Evolutionary conservation across 2,797 vertebrate genomes (phyloP), one percentile per base, ranked within the genome.

Genomic region (Fistularia commersonii): DNA sequence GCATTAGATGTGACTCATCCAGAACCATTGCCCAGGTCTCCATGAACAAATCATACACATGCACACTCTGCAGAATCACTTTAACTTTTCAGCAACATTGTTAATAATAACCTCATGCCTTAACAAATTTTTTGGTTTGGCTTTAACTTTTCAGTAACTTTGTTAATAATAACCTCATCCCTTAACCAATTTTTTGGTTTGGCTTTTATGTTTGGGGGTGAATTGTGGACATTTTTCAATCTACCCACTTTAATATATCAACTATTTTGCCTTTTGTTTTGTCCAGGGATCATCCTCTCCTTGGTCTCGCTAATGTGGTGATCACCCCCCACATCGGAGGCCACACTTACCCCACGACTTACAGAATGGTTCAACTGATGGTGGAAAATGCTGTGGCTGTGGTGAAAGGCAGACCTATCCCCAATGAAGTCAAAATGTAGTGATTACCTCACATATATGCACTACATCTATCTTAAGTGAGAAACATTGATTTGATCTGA

Each of bases 1-100:
- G 92, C 80, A 1, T 66, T 93, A 64, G 92, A 93, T 11, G 90
- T 93, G 70, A 92, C 90, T 0, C 48, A 82, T 34, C 81, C 82
- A 15, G 80, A 84, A 56, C 74, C 77, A 50, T 64, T 76, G 54
- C 80, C 63, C 3, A 84, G 79, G 79, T 83, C 50, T 33, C 4
- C 10, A 23, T 23, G 23, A 9, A 8, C 11, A 32, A 23, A 7
- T 1, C 33, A n/a, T 32, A 45, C 23, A 51, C 33, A n/a, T 32
- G 32, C 23, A 51, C 43, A 33, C 42, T 38, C 43, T 41, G 8
- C 34, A 47, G 34, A 36, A 36, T 36, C 35, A 36, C 35, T 10
- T 6, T 6, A 35, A 35, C 8, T 35, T 35, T 35, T n/a, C n/a
- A n/a, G n/a, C n/a, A n/a, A n/a, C n/a, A n/a, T n/a, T n/a, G n/a